Evolutionary conservation across 1,140 invertebrate species (phyloP).

Genomic region (Samia ricini): DNA sequence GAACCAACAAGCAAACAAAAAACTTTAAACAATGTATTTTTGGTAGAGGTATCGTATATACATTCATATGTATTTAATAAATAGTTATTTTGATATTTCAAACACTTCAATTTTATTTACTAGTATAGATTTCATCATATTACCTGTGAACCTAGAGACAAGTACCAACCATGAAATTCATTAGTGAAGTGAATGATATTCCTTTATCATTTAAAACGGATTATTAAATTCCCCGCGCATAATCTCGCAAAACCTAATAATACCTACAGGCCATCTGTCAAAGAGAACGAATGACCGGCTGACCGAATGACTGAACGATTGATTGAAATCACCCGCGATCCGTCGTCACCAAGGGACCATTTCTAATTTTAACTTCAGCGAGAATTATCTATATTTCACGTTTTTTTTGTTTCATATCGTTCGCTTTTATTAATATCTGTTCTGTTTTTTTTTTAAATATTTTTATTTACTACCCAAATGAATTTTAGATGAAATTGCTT

Average conservation of each 20-base stretch:
- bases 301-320: constrained; percentile 19
- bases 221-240: neutral
- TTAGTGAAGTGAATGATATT: too few relatives aligned
- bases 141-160: too few relatives aligned
- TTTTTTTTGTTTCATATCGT: constrained; percentile 5
- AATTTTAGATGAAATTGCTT: neutral
- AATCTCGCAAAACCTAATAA: neutral
- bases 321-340: constrained; percentile 19
- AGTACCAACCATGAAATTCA: too few relatives aligned
- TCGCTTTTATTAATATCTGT: neutral
- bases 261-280: constrained; percentile 4
- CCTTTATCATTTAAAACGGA: neutral
- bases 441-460: neutral
- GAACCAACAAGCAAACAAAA: too few relatives aligned
- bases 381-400: constrained; percentile 3
- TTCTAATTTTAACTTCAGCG: constrained; percentile 11
- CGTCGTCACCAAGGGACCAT: constrained; percentile 12
- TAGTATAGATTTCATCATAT: too few relatives aligned
- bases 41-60: too few relatives aligned
- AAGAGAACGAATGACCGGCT: constrained; percentile 14
- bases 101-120: too few relatives aligned
- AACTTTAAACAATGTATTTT: too few relatives aligned
- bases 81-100: too few relatives aligned
- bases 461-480: neutral
- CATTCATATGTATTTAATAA: too few relatives aligned